A percentile compares a stretch with the other conserved stretches of the same genome.
Conservation (phyloP, 1,140 invertebrate genomes). For the Drosophila navojoa region DNA sequence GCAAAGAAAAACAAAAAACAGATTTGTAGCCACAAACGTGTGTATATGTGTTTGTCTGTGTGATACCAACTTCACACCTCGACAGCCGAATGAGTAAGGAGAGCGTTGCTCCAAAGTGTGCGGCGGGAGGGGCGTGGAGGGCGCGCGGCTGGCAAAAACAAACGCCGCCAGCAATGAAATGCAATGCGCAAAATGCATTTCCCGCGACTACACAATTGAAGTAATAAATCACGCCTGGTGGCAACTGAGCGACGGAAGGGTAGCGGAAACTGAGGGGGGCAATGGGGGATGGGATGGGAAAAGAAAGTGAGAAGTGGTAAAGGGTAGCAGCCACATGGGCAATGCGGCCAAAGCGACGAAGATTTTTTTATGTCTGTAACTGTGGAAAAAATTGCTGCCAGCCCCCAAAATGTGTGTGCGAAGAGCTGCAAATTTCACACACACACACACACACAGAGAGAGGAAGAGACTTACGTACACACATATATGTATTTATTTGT, state of each 20-base stretch:
- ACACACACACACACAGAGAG: constrained; percentile 29
- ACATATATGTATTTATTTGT: constrained; percentile 49
- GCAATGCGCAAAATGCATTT: constrained; percentile 81
- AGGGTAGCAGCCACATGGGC: constrained; percentile 27
- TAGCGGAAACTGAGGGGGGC: no score
- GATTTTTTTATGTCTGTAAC: constrained; percentile 44
- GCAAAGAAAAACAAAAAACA: constrained; percentile 15
- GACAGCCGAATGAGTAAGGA: constrained; percentile 24
- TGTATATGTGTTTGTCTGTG: constrained; percentile 47
- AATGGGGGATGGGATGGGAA: neutral
- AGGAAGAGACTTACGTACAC: no score
- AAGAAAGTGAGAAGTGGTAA: constrained; percentile 2
- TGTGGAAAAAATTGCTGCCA: constrained; percentile 36
- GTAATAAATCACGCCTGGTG: constrained; percentile 73
- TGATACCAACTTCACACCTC: constrained; percentile 75
- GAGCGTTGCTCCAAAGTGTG: neutral
- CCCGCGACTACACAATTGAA: constrained; percentile 80
- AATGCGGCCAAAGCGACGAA: constrained; percentile 41
- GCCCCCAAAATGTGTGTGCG: constrained; percentile 29
- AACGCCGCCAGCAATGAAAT: constrained; percentile 76
- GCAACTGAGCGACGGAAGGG: constrained; percentile 8
- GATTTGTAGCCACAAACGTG: constrained; percentile 55
- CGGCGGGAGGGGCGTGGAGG: neutral
- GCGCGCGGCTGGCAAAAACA: constrained; percentile 48
- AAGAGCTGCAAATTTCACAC: constrained; percentile 15